Conservation (phyloP, 2,888 invertebrate genomes). For the Rotaria sp. region DNA sequence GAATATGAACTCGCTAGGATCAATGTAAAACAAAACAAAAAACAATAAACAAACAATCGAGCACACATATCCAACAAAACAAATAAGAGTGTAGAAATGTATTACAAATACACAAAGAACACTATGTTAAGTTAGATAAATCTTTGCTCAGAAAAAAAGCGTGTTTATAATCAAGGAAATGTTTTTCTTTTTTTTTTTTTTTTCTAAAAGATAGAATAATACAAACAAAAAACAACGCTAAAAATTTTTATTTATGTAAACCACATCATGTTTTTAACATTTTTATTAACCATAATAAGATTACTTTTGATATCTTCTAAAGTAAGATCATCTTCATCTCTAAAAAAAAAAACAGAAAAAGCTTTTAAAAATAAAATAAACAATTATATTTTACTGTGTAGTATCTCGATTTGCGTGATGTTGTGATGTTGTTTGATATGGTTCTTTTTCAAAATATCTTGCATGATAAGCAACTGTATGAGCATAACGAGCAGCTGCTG, state of each 20-base stretch:
- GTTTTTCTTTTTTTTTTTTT: too few species aligned
- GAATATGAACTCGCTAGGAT: not conserved
- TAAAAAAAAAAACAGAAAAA: not conserved
- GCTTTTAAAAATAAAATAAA: not conserved
- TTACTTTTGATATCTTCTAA: conserved; percentile 1
- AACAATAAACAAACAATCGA: too few species aligned
- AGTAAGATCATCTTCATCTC: conserved; percentile 13
- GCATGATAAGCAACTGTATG: conserved; percentile 15
- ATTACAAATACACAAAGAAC: not conserved
- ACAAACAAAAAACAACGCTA: not conserved
- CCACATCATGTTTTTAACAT: conserved; percentile 8
- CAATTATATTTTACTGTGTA: not conserved
- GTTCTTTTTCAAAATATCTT: not conserved
- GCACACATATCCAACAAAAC: not conserved
- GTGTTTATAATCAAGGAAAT: too few species aligned
- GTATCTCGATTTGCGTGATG: not conserved
- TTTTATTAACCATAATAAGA: conserved; percentile 16
- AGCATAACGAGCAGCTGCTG: conserved; percentile 14
- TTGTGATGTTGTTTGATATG: not conserved
- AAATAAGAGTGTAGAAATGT: not conserved
- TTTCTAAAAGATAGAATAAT: not conserved
- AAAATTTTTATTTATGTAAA: not conserved
- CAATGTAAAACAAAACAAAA: too few species aligned
- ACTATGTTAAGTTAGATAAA: not conserved
- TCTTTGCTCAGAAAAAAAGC: too few species aligned